Conservation (phyloP, 2,113 vertebrate genomes). For the Rhombomys opimus region DNA sequence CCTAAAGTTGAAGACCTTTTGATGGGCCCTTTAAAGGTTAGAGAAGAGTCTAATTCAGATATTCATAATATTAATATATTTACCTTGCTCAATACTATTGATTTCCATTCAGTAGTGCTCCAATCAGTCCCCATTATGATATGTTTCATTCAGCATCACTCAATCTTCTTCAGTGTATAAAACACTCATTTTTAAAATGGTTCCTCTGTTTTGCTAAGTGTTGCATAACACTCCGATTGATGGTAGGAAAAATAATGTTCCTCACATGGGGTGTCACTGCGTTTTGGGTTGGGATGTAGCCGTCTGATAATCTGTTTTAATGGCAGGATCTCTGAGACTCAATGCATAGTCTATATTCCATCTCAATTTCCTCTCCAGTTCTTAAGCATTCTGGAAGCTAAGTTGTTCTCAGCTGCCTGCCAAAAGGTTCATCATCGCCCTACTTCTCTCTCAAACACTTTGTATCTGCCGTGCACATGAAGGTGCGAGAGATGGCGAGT, state of each 20-base stretch:
- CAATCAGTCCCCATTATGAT: neutral
- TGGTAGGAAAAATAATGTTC: neutral
- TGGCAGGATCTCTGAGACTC: neutral
- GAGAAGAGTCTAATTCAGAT: neutral
- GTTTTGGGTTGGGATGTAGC: neutral
- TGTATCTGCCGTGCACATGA: neutral
- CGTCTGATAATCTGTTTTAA: neutral
- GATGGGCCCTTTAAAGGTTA: neutral
- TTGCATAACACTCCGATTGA: neutral
- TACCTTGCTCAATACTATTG: neutral
- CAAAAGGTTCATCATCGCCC: neutral
- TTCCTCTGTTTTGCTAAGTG: neutral
- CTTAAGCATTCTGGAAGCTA: neutral
- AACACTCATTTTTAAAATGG: neutral
- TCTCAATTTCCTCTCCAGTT: neutral
- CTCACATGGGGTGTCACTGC: neutral
- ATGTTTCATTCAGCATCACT: neutral
- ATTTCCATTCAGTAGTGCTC: neutral
- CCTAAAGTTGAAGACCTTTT: neutral
- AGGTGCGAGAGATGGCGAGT: neutral
- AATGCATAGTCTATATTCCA: neutral
- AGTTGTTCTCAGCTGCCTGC: slow-evolving; percentile 2
- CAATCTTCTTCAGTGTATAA: neutral
- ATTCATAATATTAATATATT: neutral
- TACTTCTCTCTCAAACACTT: neutral